phyloP scores from a whole-genome alignment of 1,140 invertebrate genomes.

The Apolygus lucorum region DNA sequence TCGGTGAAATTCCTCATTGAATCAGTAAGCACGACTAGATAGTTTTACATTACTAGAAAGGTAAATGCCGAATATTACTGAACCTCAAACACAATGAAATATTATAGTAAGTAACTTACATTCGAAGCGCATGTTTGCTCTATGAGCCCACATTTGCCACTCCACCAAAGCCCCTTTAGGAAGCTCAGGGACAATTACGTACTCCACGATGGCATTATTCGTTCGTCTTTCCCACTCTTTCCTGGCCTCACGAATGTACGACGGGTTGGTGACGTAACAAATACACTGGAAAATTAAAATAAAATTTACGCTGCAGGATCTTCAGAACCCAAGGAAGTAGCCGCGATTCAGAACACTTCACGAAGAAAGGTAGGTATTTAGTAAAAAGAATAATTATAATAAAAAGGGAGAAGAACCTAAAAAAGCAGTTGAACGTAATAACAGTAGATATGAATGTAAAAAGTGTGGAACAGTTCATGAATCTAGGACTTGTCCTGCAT shows the following conservation, averaged over 20 bases:
- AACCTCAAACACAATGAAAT: slow-evolving; percentile 20
- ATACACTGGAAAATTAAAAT: slow-evolving; percentile 49
- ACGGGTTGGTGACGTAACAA: slow-evolving; percentile 65
- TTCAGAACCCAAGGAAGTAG: background rate
- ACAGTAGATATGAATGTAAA: too few species aligned
- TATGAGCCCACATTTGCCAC: slow-evolving; percentile 85
- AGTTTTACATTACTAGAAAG: background rate
- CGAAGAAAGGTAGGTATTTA: too few species aligned
- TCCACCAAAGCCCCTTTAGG: slow-evolving; percentile 75
- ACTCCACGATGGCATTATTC: slow-evolving; percentile 79
- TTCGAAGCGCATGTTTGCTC: slow-evolving; percentile 74
- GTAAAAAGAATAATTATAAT: too few species aligned
- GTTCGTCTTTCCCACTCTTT: slow-evolving; percentile 71
- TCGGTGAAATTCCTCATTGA: too few species aligned
- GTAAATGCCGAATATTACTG: too few species aligned
- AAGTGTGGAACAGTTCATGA: too few species aligned
- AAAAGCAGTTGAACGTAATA: too few species aligned
- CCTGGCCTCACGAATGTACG: slow-evolving; percentile 59
- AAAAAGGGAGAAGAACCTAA: too few species aligned
- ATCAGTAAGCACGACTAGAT: too few species aligned
- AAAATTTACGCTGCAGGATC: background rate
- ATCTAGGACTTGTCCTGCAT: too few species aligned
- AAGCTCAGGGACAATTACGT: slow-evolving; percentile 68
- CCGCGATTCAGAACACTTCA: too few species aligned
- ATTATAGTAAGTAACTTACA: slow-evolving; percentile 59